Conservation (phyloP, 2,888 invertebrate genomes). For the Sabatieria punctata region DNA sequence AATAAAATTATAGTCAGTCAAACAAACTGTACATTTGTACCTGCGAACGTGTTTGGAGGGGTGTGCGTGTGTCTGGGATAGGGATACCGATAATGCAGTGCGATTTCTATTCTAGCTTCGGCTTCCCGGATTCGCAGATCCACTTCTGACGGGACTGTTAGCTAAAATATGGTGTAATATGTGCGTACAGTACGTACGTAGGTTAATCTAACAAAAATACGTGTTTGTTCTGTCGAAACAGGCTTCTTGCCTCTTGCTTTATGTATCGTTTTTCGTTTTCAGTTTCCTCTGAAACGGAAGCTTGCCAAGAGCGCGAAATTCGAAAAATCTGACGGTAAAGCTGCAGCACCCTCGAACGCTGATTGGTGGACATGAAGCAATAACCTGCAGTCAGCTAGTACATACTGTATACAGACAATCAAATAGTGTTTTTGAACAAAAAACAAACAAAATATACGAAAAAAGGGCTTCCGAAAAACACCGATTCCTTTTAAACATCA, state of each 20-base stretch:
- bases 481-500: too few species aligned
- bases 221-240: slow-evolving; percentile 31
- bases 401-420: background rate
- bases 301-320: slow-evolving; percentile 5
- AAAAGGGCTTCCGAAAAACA: too few species aligned
- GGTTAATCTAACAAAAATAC: slow-evolving; percentile 10
- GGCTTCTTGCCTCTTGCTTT: slow-evolving; percentile 25
- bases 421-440: too few species aligned
- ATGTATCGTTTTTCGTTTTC: slow-evolving; percentile 31
- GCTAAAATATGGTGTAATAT: background rate
- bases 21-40: too few species aligned
- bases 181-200: background rate
- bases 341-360: background rate
- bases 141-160: slow-evolving; percentile 16
- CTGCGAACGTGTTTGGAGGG: slow-evolving; percentile 21
- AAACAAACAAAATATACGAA: too few species aligned
- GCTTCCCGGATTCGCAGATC: slow-evolving; percentile 20
- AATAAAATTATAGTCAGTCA: too few species aligned
- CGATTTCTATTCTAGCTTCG: slow-evolving; percentile 27
- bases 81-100: slow-evolving; percentile 34
- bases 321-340: slow-evolving; percentile 1
- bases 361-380: too few species aligned
- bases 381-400: too few species aligned
- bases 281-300: slow-evolving; percentile 22
- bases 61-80: slow-evolving; percentile 34